Evolutionary conservation across 2,797 vertebrate genomes (phyloP).

Genomic region (Betta splendens): DNA sequence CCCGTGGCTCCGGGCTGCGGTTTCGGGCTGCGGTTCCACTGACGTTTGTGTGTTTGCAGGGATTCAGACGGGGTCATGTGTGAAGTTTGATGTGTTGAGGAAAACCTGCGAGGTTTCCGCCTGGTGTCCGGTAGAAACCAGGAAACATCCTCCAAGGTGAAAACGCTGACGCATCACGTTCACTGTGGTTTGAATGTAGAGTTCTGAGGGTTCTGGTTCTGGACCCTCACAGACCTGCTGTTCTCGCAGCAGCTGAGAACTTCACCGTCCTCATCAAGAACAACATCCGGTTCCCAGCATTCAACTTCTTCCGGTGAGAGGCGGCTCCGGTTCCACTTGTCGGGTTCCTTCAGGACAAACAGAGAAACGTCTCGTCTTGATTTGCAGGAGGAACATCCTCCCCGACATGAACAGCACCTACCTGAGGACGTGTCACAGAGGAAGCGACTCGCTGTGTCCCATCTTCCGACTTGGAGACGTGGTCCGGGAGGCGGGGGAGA

Average conservation of each 20-base stretch:
- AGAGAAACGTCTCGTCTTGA: not conserved
- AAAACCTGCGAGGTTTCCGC: conserved; percentile 85
- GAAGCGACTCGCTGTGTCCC: conserved; percentile 79
- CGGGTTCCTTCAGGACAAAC: too few relatives aligned
- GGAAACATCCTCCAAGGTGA: conserved; percentile 70
- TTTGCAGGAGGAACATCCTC: conserved; percentile 85
- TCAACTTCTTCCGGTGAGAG: conserved; percentile 84
- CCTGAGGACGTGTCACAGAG: conserved; percentile 76
- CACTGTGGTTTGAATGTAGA: too few relatives aligned
- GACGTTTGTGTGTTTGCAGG: conserved; percentile 64
- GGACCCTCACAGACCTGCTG: conserved; percentile 77
- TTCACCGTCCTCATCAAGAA: conserved; percentile 92
- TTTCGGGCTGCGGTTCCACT: too few relatives aligned
- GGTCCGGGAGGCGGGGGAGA: conserved; percentile 81
- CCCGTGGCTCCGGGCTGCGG: too few relatives aligned
- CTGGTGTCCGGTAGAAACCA: conserved; percentile 85
- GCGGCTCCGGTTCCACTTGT: too few relatives aligned
- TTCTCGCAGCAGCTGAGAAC: conserved; percentile 87
- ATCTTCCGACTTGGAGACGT: conserved; percentile 88
- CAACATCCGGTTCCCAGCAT: conserved; percentile 87
- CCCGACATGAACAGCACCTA: conserved; percentile 77
- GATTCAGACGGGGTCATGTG: conserved; percentile 83
- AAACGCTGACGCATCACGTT: accelerated
- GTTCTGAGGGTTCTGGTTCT: too few relatives aligned
- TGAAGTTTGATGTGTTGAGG: conserved; percentile 68